Evolutionary conservation across 1,140 invertebrate species (phyloP).

Genomic region (Aphelinus atriplicis): DNA sequence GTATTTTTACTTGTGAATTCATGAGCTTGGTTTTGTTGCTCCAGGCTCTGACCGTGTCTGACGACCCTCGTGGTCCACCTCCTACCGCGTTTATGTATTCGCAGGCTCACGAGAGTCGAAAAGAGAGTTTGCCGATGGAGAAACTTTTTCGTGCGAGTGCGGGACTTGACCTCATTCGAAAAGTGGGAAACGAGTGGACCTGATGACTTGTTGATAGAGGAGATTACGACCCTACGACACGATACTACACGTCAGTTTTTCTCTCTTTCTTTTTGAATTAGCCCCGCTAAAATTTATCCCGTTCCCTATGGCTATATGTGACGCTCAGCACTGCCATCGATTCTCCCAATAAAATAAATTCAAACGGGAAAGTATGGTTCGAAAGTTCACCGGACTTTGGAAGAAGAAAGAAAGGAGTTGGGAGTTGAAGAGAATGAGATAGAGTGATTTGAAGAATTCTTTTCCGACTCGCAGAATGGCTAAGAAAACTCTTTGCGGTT

Average conservation of each 20-base stretch:
- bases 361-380: neutral
- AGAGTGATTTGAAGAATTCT: too few species aligned
- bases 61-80: too few species aligned
- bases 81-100: too few species aligned
- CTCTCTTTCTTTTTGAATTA: neutral
- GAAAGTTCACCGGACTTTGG: too few species aligned
- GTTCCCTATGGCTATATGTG: too few species aligned
- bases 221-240: neutral
- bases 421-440: too few species aligned
- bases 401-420: too few species aligned
- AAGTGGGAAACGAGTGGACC: neutral
- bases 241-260: neutral
- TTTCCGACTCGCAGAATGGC: too few species aligned
- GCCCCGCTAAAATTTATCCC: neutral
- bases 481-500: too few species aligned
- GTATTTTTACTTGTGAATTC: neutral
- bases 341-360: neutral
- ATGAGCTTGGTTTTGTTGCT: neutral
- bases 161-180: slow-evolving; percentile 12
- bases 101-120: neutral
- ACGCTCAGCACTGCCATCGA: too few species aligned
- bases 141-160: neutral
- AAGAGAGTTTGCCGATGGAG: slow-evolving; percentile 4
- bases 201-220: neutral
- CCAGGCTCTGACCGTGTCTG: neutral